Conservation (phyloP, 2,113 vertebrate genomes). For the Centropus bengalensis region DNA sequence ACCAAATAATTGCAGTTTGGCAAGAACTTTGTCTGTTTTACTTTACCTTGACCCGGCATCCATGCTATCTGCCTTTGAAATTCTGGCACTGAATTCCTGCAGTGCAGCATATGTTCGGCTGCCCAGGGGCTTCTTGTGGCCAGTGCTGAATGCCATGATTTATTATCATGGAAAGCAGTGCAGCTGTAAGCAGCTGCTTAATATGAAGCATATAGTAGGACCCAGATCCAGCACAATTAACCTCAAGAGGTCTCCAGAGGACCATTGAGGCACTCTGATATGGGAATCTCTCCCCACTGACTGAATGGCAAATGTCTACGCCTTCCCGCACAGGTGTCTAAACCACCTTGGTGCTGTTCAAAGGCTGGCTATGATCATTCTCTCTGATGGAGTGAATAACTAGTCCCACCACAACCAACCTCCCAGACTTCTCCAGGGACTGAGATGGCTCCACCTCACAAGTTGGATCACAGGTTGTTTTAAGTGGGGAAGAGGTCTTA, state of each 20-base stretch:
- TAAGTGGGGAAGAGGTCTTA: background rate
- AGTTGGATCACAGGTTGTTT: background rate
- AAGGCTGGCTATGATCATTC: background rate
- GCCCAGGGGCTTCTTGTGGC: background rate
- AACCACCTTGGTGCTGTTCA: background rate
- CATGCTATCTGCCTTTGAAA: background rate
- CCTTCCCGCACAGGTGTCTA: background rate
- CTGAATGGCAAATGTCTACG: background rate
- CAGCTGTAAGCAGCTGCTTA: background rate
- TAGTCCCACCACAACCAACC: background rate
- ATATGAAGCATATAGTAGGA: background rate
- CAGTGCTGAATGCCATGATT: background rate
- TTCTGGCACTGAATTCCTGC: background rate
- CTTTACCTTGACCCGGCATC: background rate
- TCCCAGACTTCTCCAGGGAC: background rate
- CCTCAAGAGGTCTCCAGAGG: background rate
- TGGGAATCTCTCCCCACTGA: background rate
- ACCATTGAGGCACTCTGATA: background rate
- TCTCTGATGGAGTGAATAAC: background rate
- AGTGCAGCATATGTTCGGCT: background rate
- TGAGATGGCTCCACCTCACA: background rate
- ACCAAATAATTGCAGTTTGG: background rate
- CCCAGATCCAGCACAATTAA: background rate
- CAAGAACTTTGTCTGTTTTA: background rate
- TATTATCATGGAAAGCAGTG: background rate